These are phyloP conservation scores for Cranoglanis bouderius DNA, from an alignment of 2,113 vertebrate genomes.

Conservation along the genomic window DNA sequence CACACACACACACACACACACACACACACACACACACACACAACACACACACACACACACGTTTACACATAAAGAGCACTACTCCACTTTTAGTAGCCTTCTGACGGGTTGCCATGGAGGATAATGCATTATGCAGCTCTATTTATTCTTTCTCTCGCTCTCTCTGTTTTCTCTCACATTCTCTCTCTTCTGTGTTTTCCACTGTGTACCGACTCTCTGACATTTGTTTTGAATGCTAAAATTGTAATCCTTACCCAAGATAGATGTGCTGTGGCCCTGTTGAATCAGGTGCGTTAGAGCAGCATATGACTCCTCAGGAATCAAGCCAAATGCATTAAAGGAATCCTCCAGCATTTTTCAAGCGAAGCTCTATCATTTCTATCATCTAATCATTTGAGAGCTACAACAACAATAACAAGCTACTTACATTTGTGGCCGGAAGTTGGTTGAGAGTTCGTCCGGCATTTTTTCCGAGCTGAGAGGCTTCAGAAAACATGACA, in stretches of 20 bases:
- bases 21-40: conserved; percentile 9
- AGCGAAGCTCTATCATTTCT: not conserved
- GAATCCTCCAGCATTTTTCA: not conserved
- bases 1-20: conserved; percentile 51
- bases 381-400: too few species aligned
- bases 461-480: too few species aligned
- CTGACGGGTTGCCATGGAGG: conserved; percentile 73
- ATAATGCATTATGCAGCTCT: conserved; percentile 64
- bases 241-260: conserved; percentile 12
- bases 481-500: too few species aligned
- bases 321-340: not conserved
- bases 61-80: conserved; percentile 1
- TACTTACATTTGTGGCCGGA: too few species aligned
- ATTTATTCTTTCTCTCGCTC: conserved; percentile 16
- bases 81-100: conserved; percentile 50
- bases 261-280: not conserved
- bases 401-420: too few species aligned
- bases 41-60: conserved; percentile 19
- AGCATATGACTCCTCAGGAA: not conserved
- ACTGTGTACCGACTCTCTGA: conserved; percentile 3
- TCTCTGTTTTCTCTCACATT: not conserved
- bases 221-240: conserved; percentile 34
- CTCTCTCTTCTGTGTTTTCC: conserved; percentile 5
- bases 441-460: too few species aligned
- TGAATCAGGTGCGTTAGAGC: not conserved